Conservation (phyloP, 2,888 invertebrate genomes). For the Diachrysia chrysitis region DNA sequence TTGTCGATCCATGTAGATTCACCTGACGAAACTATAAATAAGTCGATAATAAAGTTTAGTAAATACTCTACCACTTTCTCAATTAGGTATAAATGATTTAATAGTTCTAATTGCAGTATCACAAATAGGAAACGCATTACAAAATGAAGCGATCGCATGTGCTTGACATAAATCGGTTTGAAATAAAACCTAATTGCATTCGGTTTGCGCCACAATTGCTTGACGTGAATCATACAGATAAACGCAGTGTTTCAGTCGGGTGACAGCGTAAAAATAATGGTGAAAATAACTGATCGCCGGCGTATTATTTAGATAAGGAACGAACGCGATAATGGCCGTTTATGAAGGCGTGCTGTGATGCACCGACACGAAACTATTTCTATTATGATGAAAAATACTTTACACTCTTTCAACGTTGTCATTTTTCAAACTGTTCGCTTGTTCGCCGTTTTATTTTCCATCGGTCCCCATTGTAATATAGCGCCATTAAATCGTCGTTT, state of each 20-base stretch:
- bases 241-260: slow-evolving; percentile 62
- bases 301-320: slow-evolving; percentile 76
- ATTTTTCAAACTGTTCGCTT: slow-evolving; percentile 35
- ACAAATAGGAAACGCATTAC: slow-evolving; percentile 28
- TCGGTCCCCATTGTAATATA: not conserved
- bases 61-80: too few relatives aligned
- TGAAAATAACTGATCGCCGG: slow-evolving; percentile 72
- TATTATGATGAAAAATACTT: slow-evolving; percentile 59
- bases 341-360: slow-evolving; percentile 65
- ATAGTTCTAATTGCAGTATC: slow-evolving; percentile 15
- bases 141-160: slow-evolving; percentile 42
- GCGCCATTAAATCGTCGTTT: slow-evolving; percentile 31
- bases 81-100: not conserved
- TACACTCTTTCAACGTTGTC: slow-evolving; percentile 33
- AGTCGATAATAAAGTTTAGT: too few relatives aligned
- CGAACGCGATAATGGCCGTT: slow-evolving; percentile 71
- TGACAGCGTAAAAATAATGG: slow-evolving; percentile 72
- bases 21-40: not conserved
- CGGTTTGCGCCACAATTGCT: slow-evolving; percentile 46
- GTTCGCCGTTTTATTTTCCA: slow-evolving; percentile 11
- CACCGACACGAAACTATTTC: slow-evolving; percentile 53
- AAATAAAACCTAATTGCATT: slow-evolving; percentile 45
- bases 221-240: slow-evolving; percentile 64
- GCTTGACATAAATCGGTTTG: slow-evolving; percentile 51
- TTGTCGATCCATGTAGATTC: not conserved